Evolutionary conservation across 2,888 invertebrate genomes (phyloP).

Genomic region (Hanleya hanleyi): DNA sequence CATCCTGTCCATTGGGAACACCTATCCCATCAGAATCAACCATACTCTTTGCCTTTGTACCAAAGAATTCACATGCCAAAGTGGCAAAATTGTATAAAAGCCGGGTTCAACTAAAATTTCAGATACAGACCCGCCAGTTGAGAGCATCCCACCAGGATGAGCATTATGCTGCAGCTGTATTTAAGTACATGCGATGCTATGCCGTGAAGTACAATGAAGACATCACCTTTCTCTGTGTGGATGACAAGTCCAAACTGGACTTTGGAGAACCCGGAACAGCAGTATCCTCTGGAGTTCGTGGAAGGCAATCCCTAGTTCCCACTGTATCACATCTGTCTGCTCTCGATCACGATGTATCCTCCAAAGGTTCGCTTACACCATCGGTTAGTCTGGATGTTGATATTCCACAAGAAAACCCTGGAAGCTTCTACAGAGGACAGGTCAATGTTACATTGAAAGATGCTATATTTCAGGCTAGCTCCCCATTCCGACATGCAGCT

Average conservation of each 20-base stretch:
- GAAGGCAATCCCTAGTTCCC: constrained; percentile 25
- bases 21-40: constrained; percentile 36
- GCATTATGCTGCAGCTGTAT: constrained; percentile 32
- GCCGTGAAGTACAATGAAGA: constrained; percentile 19
- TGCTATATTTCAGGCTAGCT: constrained; percentile 30
- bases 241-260: constrained; percentile 39
- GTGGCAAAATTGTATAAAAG: constrained; percentile 32
- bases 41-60: constrained; percentile 35
- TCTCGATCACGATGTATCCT: constrained; percentile 37
- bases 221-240: constrained; percentile 18
- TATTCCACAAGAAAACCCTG: constrained; percentile 11
- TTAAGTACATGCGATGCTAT: constrained; percentile 29
- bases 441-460: constrained; percentile 28
- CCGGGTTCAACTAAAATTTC: constrained; percentile 30
- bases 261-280: constrained; percentile 21
- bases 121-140: constrained; percentile 32
- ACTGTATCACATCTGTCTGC: constrained; percentile 19
- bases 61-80: constrained; percentile 28
- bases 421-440: constrained; percentile 32
- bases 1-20: constrained; percentile 32
- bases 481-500: constrained; percentile 32
- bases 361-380: constrained; percentile 25
- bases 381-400: constrained; percentile 21
- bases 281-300: constrained; percentile 33
- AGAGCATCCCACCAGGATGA: constrained; percentile 27